Conservation (phyloP, 2,113 vertebrate genomes). For the Sylvietta virens region DNA sequence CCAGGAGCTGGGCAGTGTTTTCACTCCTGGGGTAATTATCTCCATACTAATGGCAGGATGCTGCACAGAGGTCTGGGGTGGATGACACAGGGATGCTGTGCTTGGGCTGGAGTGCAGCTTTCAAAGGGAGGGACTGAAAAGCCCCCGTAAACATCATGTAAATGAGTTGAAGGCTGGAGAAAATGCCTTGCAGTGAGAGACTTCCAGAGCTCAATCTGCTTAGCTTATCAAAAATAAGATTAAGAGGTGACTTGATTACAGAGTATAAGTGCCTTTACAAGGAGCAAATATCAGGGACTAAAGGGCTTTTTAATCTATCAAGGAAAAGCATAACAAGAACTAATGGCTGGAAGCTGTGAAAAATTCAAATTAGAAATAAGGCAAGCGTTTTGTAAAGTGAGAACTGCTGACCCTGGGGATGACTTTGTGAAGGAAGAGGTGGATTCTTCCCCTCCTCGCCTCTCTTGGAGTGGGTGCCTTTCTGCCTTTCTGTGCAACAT, state of each 20-base stretch:
- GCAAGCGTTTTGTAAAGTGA: conserved; percentile 41
- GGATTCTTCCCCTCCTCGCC: background rate
- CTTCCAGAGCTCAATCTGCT: conserved; percentile 61
- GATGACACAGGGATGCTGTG: fast-evolving
- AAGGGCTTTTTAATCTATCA: conserved; percentile 66
- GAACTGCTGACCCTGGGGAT: conserved; percentile 44
- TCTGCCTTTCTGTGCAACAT: background rate
- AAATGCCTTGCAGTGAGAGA: conserved; percentile 59
- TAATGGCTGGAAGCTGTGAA: conserved; percentile 64
- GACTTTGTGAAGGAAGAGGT: conserved; percentile 38
- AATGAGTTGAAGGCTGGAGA: conserved; percentile 45
- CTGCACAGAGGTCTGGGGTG: background rate
- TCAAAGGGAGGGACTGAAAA: background rate
- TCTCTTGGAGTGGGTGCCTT: background rate
- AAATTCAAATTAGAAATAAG: conserved; percentile 64
- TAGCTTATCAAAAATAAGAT: conserved; percentile 69
- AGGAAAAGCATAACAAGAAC: conserved; percentile 59
- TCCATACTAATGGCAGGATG: background rate
- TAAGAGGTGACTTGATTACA: conserved; percentile 69
- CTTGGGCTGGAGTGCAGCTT: background rate
- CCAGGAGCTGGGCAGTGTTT: background rate
- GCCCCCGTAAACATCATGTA: conserved; percentile 40
- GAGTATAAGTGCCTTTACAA: conserved; percentile 63
- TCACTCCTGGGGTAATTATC: background rate
- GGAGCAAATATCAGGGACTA: conserved; percentile 63